These are phyloP conservation scores for Oreochromis grahami DNA, from an alignment of 2,797 vertebrate genomes.

Conservation along the genomic window DNA sequence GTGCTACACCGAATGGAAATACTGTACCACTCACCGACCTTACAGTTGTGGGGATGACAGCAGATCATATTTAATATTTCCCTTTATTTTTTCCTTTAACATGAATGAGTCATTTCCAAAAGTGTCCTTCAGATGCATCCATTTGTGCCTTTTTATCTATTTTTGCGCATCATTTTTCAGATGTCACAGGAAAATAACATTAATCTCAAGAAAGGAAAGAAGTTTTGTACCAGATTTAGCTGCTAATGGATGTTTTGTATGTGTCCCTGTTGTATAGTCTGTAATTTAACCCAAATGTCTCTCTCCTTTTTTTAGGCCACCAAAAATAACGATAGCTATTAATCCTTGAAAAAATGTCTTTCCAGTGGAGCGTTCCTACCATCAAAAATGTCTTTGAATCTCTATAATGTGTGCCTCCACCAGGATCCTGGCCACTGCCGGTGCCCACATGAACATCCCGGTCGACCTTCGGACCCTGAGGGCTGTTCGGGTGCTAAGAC, in stretches of 20 bases:
- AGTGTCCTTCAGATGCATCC: background rate
- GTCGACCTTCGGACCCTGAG: conserved; percentile 95
- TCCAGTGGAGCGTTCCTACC: background rate
- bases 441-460: conserved; percentile 97
- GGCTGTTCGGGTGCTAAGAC: conserved; percentile 92
- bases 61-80: background rate
- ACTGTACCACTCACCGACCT: conserved; percentile 1
- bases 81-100: background rate
- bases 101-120: conserved; percentile 7
- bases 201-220: background rate
- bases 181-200: background rate
- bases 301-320: background rate
- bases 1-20: conserved; percentile 28
- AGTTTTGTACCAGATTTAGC: conserved; percentile 10
- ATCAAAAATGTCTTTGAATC: background rate
- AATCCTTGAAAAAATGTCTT: background rate
- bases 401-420: background rate
- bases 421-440: conserved; percentile 95
- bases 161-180: background rate
- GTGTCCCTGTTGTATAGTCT: conserved; percentile 3
- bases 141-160: conserved; percentile 19
- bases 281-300: background rate
- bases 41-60: background rate
- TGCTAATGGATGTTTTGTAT: conserved; percentile 7
- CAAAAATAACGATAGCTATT: background rate